A percentile compares a stretch with the other conserved stretches of the same genome.
Evolutionary conservation across 2,113 vertebrate genomes (phyloP).

Genomic region (Salminus brasiliensis): DNA sequence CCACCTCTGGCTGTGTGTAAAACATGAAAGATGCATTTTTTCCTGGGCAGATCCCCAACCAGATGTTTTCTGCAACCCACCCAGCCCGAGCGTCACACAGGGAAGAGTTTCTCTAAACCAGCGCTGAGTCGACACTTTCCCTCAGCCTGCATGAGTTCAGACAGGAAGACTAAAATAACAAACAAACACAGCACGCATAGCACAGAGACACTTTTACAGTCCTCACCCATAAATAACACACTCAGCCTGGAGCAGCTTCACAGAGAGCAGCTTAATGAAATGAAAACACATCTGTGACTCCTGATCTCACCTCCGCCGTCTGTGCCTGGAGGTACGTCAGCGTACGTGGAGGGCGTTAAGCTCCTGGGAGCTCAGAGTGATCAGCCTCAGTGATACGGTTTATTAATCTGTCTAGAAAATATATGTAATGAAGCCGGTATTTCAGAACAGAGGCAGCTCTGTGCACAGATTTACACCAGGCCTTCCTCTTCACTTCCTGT

Average conservation of each 20-base stretch:
- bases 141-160: background rate
- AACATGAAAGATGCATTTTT: constrained; percentile 24
- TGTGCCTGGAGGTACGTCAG: too few species aligned
- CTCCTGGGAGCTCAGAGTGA: too few species aligned
- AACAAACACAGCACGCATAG: background rate
- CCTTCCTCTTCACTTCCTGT: too few species aligned
- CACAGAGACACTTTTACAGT: background rate
- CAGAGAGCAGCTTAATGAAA: background rate
- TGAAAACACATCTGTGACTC: background rate
- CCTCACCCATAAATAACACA: background rate
- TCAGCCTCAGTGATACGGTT: too few species aligned
- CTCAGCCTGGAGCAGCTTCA: too few species aligned
- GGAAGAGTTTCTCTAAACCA: constrained; percentile 26
- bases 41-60: constrained; percentile 8
- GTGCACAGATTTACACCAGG: too few species aligned
- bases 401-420: too few species aligned
- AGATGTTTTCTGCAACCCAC: constrained; percentile 42
- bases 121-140: background rate
- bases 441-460: too few species aligned
- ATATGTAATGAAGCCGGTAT: too few species aligned
- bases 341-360: too few species aligned
- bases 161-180: constrained; percentile 31
- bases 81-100: background rate
- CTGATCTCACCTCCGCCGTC: too few species aligned
- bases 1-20: background rate